Conservation (phyloP, 2,797 vertebrate genomes). For the Furcifer pardalis region DNA sequence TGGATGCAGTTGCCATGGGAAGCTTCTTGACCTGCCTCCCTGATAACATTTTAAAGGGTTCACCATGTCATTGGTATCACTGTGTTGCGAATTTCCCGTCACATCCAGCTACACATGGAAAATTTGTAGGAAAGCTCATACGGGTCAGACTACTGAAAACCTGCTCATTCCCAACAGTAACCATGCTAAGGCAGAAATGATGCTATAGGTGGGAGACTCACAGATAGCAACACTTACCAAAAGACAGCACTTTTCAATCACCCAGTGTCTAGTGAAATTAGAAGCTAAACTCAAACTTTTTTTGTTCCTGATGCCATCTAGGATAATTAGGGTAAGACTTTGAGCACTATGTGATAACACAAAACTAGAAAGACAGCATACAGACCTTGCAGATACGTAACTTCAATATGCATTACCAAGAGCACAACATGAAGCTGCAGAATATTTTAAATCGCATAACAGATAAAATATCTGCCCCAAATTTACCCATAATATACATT, state of each 20-base stretch:
- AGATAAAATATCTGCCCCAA: background rate
- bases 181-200: no score
- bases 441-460: conserved; percentile 15
- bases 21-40: background rate
- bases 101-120: background rate
- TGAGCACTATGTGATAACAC: background rate
- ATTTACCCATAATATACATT: background rate
- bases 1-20: background rate
- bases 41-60: background rate
- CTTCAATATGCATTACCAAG: background rate
- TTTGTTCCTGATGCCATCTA: background rate
- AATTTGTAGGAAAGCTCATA: background rate
- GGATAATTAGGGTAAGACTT: background rate
- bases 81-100: background rate
- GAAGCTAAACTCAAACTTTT: background rate
- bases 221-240: background rate
- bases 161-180: no score
- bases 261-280: background rate
- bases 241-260: background rate
- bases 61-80: background rate
- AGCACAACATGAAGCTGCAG: background rate
- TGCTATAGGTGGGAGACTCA: background rate
- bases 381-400: background rate
- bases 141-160: no score
- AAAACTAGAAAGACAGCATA: background rate